Conservation (phyloP, 2,888 invertebrate species). For the Sipha maydis region DNA sequence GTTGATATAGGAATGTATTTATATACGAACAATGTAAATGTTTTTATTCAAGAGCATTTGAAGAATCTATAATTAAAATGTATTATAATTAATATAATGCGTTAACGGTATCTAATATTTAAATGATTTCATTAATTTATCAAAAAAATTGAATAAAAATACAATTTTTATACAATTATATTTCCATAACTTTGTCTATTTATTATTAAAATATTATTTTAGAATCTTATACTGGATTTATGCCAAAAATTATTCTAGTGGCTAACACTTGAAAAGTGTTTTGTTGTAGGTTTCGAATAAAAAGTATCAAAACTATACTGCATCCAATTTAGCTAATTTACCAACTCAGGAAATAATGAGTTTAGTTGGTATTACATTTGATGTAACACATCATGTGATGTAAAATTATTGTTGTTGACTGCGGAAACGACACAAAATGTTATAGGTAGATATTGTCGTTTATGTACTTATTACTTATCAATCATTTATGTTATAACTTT, state of each 20-base stretch:
- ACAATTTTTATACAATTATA: too few relatives aligned
- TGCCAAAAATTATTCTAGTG: neutral
- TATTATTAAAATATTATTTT: neutral
- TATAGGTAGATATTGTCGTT: neutral
- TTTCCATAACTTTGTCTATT: too few relatives aligned
- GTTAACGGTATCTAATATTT: too few relatives aligned
- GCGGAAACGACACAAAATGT: slow-evolving; percentile 34
- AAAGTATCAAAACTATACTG: slow-evolving; percentile 34
- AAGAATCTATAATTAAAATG: too few relatives aligned
- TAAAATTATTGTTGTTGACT: slow-evolving; percentile 11
- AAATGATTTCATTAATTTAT: too few relatives aligned
- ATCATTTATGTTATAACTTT: neutral
- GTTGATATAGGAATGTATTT: too few relatives aligned
- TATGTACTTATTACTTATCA: neutral
- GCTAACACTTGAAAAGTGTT: neutral
- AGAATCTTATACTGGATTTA: neutral
- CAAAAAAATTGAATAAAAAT: too few relatives aligned
- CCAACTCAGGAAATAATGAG: slow-evolving; percentile 43
- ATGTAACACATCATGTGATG: slow-evolving; percentile 37
- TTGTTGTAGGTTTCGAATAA: slow-evolving; percentile 22
- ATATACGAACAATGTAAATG: too few relatives aligned
- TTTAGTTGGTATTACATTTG: slow-evolving; percentile 40
- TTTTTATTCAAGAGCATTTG: too few relatives aligned
- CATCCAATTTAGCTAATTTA: slow-evolving; percentile 55
- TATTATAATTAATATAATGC: too few relatives aligned